Percentiles rank a stretch among this genome's conserved stretches.
Conservation (phyloP, 1,140 invertebrate species). For the Drosophila insularis region DNA sequence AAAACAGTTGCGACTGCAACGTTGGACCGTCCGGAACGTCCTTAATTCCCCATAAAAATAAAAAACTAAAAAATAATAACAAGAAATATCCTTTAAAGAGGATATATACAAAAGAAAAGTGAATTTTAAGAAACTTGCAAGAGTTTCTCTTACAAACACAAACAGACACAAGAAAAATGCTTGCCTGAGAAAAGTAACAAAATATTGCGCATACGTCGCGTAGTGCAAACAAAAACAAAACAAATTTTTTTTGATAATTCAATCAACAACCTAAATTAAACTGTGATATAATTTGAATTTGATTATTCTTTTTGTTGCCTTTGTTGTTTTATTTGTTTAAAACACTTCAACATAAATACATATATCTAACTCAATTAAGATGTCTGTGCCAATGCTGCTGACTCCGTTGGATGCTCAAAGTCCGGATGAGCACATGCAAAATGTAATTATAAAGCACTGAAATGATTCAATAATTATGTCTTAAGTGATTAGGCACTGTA, state of each 20-base stretch:
- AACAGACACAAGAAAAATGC: conserved; percentile 52
- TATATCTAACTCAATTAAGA: conserved; percentile 13
- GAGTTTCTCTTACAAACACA: conserved; percentile 2
- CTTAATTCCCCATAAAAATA: conserved; percentile 20
- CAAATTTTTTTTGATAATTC: not conserved
- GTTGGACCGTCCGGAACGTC: conserved; percentile 62
- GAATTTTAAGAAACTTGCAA: not conserved
- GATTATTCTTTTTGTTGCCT: not conserved
- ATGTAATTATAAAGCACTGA: conserved; percentile 54
- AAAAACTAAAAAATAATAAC: not conserved
- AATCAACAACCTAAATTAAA: conserved; percentile 26
- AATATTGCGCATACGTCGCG: conserved; percentile 62
- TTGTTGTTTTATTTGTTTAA: no score
- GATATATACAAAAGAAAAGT: conserved; percentile 32
- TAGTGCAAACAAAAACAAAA: conserved; percentile 48
- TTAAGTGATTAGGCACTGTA: no score
- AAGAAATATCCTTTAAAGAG: conserved; percentile 25
- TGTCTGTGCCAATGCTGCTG: conserved; percentile 68
- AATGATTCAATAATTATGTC: not conserved
- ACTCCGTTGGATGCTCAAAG: conserved; percentile 60
- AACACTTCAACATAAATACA: no score
- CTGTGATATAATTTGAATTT: conserved; percentile 68
- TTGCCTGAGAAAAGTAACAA: conserved; percentile 44
- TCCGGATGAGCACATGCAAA: conserved; percentile 68
- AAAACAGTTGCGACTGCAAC: conserved; percentile 74